Conservation (phyloP, 1,140 invertebrate genomes). For the Hylaeus anthracinus region DNA sequence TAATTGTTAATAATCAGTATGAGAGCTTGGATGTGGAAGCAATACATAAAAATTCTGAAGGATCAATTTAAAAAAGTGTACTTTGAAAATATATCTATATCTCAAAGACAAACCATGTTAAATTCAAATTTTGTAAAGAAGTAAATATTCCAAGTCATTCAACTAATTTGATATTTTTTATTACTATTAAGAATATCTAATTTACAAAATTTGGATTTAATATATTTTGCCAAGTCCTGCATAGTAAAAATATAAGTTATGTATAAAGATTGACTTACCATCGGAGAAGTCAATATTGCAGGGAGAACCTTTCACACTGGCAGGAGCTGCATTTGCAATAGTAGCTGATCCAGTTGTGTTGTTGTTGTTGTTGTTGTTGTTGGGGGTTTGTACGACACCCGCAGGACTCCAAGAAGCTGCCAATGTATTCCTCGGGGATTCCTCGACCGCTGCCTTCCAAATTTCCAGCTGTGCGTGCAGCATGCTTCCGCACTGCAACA, state of each 20-base stretch:
- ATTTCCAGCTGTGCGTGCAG: slow-evolving; percentile 94
- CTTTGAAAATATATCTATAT: too few relatives aligned
- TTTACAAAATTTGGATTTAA: too few relatives aligned
- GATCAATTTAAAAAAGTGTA: neutral
- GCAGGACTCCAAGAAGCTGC: slow-evolving; percentile 76
- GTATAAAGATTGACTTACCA: slow-evolving; percentile 76
- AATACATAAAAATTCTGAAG: neutral
- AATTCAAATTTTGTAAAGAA: too few relatives aligned
- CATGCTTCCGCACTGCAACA: slow-evolving; percentile 88
- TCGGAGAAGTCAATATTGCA: slow-evolving; percentile 83
- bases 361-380: slow-evolving; percentile 12
- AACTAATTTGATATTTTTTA: too few relatives aligned
- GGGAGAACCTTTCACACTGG: slow-evolving; percentile 68
- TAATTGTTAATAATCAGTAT: neutral
- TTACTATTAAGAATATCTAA: too few relatives aligned
- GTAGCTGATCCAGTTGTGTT: slow-evolving; percentile 5
- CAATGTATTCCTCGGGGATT: slow-evolving; percentile 78
- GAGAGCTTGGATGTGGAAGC: neutral
- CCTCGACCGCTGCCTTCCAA: slow-evolving; percentile 90
- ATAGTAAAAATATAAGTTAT: neutral
- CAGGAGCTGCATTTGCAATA: slow-evolving; percentile 61
- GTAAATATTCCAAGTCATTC: too few relatives aligned
- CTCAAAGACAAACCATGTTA: too few relatives aligned
- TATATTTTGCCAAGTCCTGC: too few relatives aligned
- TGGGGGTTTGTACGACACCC: slow-evolving; percentile 71